Base-by-base conservation (phyloP, 2,797 vertebrate species). In the Peromyscus eremicus region DNA sequence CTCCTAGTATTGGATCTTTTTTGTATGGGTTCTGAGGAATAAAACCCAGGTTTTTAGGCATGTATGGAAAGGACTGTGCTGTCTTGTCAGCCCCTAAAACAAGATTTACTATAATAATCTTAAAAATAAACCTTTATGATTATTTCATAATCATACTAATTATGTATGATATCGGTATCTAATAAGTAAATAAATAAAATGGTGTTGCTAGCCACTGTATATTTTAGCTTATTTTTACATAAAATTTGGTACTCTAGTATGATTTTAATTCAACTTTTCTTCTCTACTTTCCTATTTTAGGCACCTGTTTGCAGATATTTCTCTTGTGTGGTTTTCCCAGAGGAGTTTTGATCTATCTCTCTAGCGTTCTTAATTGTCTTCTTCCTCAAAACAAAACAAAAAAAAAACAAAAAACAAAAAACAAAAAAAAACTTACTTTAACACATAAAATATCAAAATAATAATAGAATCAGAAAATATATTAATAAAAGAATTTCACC, bases 311-410 rank as follows among this genome's bases (percentile, higher is more conserved):
- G 17, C 76, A 89, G 40, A 52, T 32, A 76, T 96, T 95, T 92
- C 34, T 94, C 29, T 27, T 14, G 1, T 94, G 4, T 12, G 12
- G 66, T 94, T 21, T 96, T 97, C 27, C 19, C 64, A 76, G 16
- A 60, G 46, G 21, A 6, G 1, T 80, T 97, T 95, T 76, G 34
- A 83, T 96, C 91, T 71, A 21, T 11, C n/a, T 2, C 55, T 68
- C 66, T 79, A 89, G 88, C 60, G 29, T 6, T 88, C 49, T 13
- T 89, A 87, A 96, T 95, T 89, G 32, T 40, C 75, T 82, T 91
- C 5, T 37, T 87, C 64, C 64, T 83, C 29, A 52, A 80, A 12
- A 55, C 19, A 13, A 66, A 46, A 46, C n/a, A 12, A 55, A 19
- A 13, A 66, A 46, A 46, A n/a, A n/a, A n/a, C n/a, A n/a, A n/a